These are phyloP conservation scores for Marisa cornuarietis DNA, from an alignment of 1,140 invertebrate species.

Conservation along the genomic window DNA sequence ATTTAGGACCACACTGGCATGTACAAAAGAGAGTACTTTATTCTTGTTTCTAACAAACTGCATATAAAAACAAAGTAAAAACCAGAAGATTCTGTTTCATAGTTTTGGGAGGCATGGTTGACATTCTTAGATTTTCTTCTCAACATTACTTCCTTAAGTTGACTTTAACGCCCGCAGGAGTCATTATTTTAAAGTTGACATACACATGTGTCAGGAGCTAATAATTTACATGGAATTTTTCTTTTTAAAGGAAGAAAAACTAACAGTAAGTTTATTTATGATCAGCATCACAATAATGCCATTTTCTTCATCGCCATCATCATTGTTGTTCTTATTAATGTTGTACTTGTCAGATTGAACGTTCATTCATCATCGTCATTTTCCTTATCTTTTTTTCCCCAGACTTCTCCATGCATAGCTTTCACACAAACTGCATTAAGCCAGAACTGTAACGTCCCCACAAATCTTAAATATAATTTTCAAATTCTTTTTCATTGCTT, in stretches of 20 bases:
- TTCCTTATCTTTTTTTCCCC: neutral
- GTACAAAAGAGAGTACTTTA: no score
- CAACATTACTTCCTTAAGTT: no score
- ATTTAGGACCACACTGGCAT: no score
- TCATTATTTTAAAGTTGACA: neutral
- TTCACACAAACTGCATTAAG: neutral
- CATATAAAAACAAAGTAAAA: no score
- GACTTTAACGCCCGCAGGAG: no score
- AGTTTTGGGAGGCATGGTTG: no score
- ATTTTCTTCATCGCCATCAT: neutral
- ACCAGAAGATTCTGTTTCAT: no score
- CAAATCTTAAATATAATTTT: no score
- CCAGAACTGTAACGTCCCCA: neutral
- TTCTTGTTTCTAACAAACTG: no score
- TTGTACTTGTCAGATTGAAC: neutral
- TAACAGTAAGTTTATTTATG: neutral
- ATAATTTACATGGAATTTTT: no score
- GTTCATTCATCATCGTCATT: neutral
- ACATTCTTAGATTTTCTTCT: no score
- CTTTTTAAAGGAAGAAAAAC: neutral
- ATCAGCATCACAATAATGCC: neutral
- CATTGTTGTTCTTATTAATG: neutral
- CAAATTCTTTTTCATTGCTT: no score
- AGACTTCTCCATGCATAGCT: neutral
- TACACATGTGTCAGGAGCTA: neutral